Conservation (phyloP, 2,888 invertebrate genomes). For the Heliconius ismenius region DNA sequence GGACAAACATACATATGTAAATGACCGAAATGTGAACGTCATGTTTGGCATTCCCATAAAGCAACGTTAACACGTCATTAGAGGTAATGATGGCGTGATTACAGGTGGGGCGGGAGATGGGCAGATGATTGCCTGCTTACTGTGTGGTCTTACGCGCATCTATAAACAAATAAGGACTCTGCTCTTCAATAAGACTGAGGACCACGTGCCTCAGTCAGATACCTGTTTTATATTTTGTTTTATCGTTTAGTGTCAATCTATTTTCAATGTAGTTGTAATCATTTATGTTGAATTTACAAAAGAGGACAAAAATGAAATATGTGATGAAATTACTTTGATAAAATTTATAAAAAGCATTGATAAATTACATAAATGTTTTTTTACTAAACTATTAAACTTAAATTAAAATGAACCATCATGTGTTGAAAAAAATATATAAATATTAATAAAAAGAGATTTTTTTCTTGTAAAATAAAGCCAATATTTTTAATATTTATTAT, state of each 20-base stretch:
- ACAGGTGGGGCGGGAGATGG: conserved; percentile 72
- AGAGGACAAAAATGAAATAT: background rate
- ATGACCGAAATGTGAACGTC: conserved; percentile 81
- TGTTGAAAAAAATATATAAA: background rate
- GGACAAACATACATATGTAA: conserved; percentile 78
- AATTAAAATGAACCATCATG: background rate
- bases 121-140: conserved; percentile 74
- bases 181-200: conserved; percentile 54
- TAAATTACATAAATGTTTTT: no score
- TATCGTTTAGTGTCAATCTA: conserved; percentile 21
- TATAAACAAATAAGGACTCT: conserved; percentile 65
- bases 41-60: conserved; percentile 83
- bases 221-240: conserved; percentile 39
- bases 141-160: conserved; percentile 76
- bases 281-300: background rate
- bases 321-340: background rate
- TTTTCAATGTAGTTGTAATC: conserved; percentile 3
- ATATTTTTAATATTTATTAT: background rate
- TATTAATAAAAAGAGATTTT: background rate
- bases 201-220: conserved; percentile 61
- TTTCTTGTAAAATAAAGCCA: background rate
- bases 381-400: no score
- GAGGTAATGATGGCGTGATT: conserved; percentile 81
- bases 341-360: background rate
- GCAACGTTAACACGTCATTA: conserved; percentile 82